Base-by-base conservation (phyloP, 2,113 vertebrate genomes). In the Todiramphus saurophagus region DNA sequence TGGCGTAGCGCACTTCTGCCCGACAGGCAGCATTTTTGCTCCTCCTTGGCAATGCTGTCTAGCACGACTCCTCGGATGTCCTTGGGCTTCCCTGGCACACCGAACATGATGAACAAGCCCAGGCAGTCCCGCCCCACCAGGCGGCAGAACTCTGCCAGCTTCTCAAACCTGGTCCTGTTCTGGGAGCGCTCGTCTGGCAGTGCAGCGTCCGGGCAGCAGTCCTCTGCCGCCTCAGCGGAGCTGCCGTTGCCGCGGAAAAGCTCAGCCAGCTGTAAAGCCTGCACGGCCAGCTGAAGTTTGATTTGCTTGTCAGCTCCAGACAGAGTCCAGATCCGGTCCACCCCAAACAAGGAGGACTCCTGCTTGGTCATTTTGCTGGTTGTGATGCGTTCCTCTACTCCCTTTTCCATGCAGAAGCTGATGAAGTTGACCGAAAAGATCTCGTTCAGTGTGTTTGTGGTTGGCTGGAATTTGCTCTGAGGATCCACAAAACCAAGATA, bases 391-490 rank as follows among this genome's bases (percentile, higher is more conserved):
- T 96, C 94, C 6, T 93, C 94, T 5, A n/a, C 24, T 6, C 97
- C 92, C 63, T 93, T 97, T 39, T 95, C 96, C 41, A 96, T 6
- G 5, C 96, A 97, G 94, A 97, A 98, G 18, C 60, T 50, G 37
- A 98, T 82, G 35, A 97, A 98, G 91, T 97, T 92, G 33, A 98
- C 76, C 60, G 97, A 86, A 90, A 98, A 97, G 89, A 97, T 95
- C 79, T 98, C 72, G 0, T 83, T 97, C 41, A 97, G 89, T 0
- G 73, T 97, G 53, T 95, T 94, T 1, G 79, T 72, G 41, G 94
- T 74, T 2, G 92, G 96, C 31, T 85, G 81, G 37, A 98, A 94
- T 91, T 95, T 97, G 55, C 93, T 97, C n/a, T 78, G 87, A 9
- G 97, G 96, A 67, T 97, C 97, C 60, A 98, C 37, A 5, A 98